Evolutionary conservation across 2,797 vertebrate species (phyloP), one percentile per base, ranked within the genome.

Genomic region (Platalea minor): DNA sequence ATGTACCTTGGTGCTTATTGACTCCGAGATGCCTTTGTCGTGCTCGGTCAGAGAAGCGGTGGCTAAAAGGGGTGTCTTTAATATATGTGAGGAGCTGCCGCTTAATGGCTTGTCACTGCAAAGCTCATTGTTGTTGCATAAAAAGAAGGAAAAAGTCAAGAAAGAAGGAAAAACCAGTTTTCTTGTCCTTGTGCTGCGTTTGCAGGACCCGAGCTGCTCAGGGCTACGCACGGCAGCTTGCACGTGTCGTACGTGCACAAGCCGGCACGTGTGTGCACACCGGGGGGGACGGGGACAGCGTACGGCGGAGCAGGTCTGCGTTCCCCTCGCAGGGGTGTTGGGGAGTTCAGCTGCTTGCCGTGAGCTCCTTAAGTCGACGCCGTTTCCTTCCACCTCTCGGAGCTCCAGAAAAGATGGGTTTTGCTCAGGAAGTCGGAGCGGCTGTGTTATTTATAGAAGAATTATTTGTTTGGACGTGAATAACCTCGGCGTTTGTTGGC

Each of bases 381-480:
- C 10, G 11, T 87, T 91, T 94, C 86, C 85, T 96, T 82, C 45
- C 63, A 65, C 26, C 93, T 72, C 91, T 70, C 10, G 35, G 51
- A 89, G 72, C 93, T 96, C 91, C 95, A 46, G 89, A 43, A 53
- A 73, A 93, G 88, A 68, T 84, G 60, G 46, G 19, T 59, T 94
- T 97, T 4, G 4, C 87, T 83, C 81, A 37, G 90, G 92, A 97
- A 92, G 74, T 92, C 67, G 1, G 69, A 51, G 54, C 17, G 4
- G 83, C 59, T 50, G 41, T 6, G 85, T 95, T 96, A 95, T 95
- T 96, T 96, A 94, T 96, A 94, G 87, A 64, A 85, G 93, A 95
- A 91, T 95, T 93, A 93, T 91, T 96, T 96, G 78, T 93, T 95
- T 95, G 86, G 80, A 88, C 31, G 18, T 85, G 92, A 81, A 85